phyloP scores from a whole-genome alignment of 2,797 vertebrate species.

The Notamacropus eugenii region DNA sequence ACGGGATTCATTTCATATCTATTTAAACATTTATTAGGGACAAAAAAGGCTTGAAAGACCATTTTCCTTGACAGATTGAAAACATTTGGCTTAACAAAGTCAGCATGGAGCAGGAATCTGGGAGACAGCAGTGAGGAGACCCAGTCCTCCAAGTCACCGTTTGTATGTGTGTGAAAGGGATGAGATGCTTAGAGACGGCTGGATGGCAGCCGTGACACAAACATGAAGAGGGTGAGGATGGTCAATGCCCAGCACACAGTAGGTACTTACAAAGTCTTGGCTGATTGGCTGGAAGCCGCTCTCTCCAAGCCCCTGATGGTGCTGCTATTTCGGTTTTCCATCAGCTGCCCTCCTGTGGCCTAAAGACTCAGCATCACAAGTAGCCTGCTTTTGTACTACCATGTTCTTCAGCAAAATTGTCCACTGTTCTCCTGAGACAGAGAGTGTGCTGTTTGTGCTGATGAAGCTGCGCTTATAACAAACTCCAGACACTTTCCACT shows the following conservation, averaged over 20 bases:
- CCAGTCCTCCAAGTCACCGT: neutral
- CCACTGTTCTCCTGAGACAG: slow-evolving; percentile 24
- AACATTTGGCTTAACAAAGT: slow-evolving; percentile 53
- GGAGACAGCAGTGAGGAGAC: neutral
- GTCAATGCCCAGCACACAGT: neutral
- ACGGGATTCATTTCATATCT: slow-evolving; percentile 28
- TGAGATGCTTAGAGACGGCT: neutral
- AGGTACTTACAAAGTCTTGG: neutral
- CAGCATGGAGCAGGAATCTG: slow-evolving; percentile 1
- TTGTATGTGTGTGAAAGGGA: neutral
- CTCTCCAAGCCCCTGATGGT: neutral
- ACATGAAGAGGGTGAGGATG: neutral
- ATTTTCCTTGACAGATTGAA: slow-evolving; percentile 41
- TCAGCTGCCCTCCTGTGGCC: neutral
- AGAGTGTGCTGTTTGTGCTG: slow-evolving; percentile 14
- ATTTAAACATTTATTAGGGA: slow-evolving; percentile 48
- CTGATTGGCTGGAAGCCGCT: neutral
- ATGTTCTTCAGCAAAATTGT: slow-evolving; percentile 11
- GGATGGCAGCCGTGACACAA: neutral
- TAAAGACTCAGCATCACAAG: neutral
- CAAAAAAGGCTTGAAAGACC: slow-evolving; percentile 43
- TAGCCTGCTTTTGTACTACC: neutral
- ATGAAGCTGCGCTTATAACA: slow-evolving; percentile 44
- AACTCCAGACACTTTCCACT: slow-evolving; percentile 24
- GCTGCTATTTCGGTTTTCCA: neutral